phyloP scores from a whole-genome alignment of 2,888 invertebrate genomes.

The Cordilura impudica region DNA sequence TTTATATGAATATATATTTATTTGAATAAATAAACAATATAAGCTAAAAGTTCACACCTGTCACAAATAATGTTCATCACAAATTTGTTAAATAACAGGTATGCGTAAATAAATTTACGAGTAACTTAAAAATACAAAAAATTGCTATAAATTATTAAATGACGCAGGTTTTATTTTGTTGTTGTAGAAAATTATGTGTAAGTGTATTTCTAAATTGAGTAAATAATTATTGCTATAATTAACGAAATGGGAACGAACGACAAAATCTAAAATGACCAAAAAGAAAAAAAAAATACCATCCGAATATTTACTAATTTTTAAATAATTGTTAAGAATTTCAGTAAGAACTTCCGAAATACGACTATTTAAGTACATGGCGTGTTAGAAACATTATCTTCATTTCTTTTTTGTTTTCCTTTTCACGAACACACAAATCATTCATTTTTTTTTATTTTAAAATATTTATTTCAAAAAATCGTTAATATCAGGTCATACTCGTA shows the following conservation, averaged over 20 bases:
- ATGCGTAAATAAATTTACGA: background rate
- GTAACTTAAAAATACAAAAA: background rate
- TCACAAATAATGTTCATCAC: constrained; percentile 23
- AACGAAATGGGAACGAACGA: background rate
- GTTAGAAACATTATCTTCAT: background rate
- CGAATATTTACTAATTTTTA: background rate
- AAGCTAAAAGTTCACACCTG: constrained; percentile 53
- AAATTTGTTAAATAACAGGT: background rate
- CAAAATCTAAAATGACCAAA: background rate
- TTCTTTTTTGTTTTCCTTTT: too few species aligned
- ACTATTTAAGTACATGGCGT: constrained; percentile 4
- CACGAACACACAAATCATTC: background rate
- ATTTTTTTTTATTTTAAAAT: constrained; percentile 10
- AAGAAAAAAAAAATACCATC: background rate
- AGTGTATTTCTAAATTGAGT: too few species aligned
- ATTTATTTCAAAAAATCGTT: background rate
- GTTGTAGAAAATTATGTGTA: background rate
- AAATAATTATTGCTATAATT: background rate
- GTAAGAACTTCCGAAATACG: background rate
- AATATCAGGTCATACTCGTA: background rate
- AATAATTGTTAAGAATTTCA: background rate
- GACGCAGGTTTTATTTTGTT: background rate
- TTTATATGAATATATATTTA: background rate
- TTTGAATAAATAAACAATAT: background rate
- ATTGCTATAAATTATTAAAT: background rate